Conservation (phyloP, 2,797 vertebrate genomes). For the Gastrophryne carolinensis region DNA sequence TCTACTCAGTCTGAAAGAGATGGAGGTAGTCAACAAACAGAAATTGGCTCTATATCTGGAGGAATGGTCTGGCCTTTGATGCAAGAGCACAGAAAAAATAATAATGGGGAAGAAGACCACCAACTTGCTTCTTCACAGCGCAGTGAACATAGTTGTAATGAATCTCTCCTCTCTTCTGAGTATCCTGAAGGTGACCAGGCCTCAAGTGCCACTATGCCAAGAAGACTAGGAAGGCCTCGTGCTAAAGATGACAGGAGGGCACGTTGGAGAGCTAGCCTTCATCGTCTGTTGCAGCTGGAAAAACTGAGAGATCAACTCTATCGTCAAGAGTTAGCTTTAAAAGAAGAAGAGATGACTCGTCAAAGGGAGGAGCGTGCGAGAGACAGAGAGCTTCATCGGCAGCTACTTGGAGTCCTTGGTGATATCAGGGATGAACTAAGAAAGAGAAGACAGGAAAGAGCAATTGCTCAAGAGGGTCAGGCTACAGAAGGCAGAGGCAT, state of each 20-base stretch:
- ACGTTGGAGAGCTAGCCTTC: constrained; percentile 48
- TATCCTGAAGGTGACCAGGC: constrained; percentile 48
- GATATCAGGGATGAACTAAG: constrained; percentile 49
- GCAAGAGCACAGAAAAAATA: constrained; percentile 45
- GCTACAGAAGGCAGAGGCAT: constrained; percentile 42
- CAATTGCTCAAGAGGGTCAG: constrained; percentile 44
- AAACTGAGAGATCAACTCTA: constrained; percentile 49
- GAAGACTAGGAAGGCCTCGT: constrained; percentile 44
- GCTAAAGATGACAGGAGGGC: constrained; percentile 50
- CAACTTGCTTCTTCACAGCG: constrained; percentile 48
- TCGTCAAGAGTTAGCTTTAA: constrained; percentile 44
- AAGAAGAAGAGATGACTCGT: constrained; percentile 50
- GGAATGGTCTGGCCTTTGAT: constrained; percentile 48
- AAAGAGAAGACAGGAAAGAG: constrained; percentile 46
- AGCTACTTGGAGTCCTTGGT: constrained; percentile 43
- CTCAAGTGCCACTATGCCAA: constrained; percentile 48
- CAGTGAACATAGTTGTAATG: constrained; percentile 51
- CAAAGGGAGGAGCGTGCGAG: constrained; percentile 46
- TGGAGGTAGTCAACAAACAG: constrained; percentile 49
- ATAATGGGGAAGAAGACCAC: constrained; percentile 42
- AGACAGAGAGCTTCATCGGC: constrained; percentile 46
- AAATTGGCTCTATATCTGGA: constrained; percentile 39
- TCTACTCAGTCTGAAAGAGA: constrained; percentile 49
- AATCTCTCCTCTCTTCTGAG: constrained; percentile 47
- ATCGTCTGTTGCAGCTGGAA: constrained; percentile 43